Percentiles rank a stretch among this genome's conserved stretches.
phyloP scores from a whole-genome alignment of 2,888 invertebrate genomes.

The Limenitis camilla region DNA sequence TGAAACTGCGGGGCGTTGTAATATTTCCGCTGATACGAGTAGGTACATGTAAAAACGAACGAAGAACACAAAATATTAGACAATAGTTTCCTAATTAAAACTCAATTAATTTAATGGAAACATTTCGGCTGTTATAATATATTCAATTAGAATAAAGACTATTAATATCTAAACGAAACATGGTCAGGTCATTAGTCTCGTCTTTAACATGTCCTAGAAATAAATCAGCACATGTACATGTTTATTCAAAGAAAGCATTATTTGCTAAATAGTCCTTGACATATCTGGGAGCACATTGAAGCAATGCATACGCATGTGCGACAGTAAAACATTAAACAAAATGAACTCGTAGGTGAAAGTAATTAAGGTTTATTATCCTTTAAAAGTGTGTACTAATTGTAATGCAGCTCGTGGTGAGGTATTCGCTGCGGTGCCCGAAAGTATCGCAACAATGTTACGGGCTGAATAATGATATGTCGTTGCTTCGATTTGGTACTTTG shows the following conservation, averaged over 20 bases:
- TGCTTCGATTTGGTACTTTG: constrained; percentile 36
- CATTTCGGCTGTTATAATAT: no score
- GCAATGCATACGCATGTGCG: constrained; percentile 38
- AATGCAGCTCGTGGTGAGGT: constrained; percentile 51
- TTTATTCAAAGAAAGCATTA: constrained; percentile 49
- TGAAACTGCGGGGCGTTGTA: no score
- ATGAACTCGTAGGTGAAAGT: constrained; percentile 21
- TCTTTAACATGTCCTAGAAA: neutral
- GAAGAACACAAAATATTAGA: no score
- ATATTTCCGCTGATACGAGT: no score
- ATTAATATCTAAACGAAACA: no score
- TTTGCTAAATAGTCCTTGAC: constrained; percentile 64
- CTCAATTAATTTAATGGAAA: no score
- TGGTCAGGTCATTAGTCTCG: no score
- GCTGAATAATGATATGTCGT: constrained; percentile 54
- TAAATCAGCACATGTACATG: constrained; percentile 24
- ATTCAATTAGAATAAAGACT: no score
- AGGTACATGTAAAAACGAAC: no score
- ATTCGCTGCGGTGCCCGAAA: constrained; percentile 51
- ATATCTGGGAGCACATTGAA: constrained; percentile 55
- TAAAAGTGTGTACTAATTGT: constrained; percentile 39
- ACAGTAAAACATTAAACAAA: constrained; percentile 22
- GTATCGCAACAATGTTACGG: constrained; percentile 51
- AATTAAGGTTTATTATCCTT: constrained; percentile 24
- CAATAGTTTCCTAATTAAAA: no score